A percentile compares a stretch with the other conserved stretches of the same genome.
These are phyloP conservation scores for Monodelphis domestica DNA, from an alignment of 2,797 vertebrate genomes.

Conservation along the genomic window DNA sequence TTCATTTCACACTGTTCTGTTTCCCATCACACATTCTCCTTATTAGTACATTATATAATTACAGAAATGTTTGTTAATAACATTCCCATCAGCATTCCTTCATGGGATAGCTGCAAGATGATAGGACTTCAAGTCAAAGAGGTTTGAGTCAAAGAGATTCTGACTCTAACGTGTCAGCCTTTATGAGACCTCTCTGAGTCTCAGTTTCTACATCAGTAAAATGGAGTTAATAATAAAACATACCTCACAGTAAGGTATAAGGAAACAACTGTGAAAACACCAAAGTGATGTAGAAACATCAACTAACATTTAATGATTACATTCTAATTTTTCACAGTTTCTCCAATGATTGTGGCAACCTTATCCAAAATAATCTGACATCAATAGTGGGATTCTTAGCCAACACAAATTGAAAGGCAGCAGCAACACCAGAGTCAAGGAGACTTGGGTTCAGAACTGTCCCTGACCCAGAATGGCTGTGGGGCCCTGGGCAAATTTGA, in stretches of 20 bases:
- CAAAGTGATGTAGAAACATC: neutral
- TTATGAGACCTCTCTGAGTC: neutral
- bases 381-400: slow-evolving; percentile 64
- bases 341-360: slow-evolving; percentile 79
- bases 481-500: neutral
- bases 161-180: neutral
- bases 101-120: neutral
- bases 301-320: neutral
- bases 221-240: neutral
- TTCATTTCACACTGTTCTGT: slow-evolving; percentile 3
- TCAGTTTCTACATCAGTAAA: neutral
- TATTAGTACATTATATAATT: slow-evolving; percentile 82
- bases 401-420: neutral
- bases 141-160: neutral
- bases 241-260: neutral
- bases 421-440: too few relatives aligned
- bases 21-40: slow-evolving; percentile 78
- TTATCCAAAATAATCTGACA: slow-evolving; percentile 81
- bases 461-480: neutral
- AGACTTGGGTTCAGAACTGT: neutral
- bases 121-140: neutral
- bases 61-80: slow-evolving; percentile 78
- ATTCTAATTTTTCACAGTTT: slow-evolving; percentile 56
- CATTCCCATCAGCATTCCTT: slow-evolving; percentile 66
- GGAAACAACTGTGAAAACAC: neutral